Percentiles rank a stretch among this genome's conserved stretches.
Evolutionary conservation across 64 coral and sea anemone species (phyloP).

Genomic region (Porites lutea): DNA sequence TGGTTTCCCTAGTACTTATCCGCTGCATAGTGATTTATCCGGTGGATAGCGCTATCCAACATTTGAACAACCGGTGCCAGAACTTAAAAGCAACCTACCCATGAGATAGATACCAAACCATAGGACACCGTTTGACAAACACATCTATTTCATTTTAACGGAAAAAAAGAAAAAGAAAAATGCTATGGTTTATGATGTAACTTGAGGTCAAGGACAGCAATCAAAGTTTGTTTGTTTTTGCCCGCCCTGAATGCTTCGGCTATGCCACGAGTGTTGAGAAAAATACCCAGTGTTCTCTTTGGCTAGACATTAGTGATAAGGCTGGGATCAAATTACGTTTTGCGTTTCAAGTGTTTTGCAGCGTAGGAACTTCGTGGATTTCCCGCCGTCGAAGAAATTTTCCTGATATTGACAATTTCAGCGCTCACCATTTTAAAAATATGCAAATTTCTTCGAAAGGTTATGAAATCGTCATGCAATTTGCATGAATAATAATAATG

Average conservation of each 20-base stretch:
- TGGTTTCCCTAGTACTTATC: no score
- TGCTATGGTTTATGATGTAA: neutral
- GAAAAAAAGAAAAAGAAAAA: neutral
- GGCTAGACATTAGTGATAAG: no score
- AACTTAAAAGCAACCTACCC: neutral
- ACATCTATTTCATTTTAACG: neutral
- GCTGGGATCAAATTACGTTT: neutral
- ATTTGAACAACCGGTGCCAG: no score
- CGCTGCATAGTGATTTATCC: no score
- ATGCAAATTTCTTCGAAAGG: slow-evolving; percentile 10
- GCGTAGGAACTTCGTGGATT: neutral
- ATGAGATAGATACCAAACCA: neutral
- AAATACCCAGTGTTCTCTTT: slow-evolving; percentile 31
- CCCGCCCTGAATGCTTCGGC: neutral
- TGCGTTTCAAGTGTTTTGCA: neutral
- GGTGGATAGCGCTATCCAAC: no score
- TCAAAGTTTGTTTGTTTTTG: slow-evolving; percentile 31
- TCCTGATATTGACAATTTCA: neutral
- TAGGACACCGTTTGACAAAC: neutral
- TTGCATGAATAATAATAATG: slow-evolving; percentile 21
- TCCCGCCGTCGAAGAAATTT: neutral
- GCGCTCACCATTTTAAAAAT: neutral
- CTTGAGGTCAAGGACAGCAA: slow-evolving; percentile 33
- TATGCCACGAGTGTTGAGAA: neutral
- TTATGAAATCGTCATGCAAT: neutral